Percentiles rank a stretch among this genome's conserved stretches.
phyloP scores from a whole-genome alignment of 23 tunicate species.

The Diplosoma virens region DNA sequence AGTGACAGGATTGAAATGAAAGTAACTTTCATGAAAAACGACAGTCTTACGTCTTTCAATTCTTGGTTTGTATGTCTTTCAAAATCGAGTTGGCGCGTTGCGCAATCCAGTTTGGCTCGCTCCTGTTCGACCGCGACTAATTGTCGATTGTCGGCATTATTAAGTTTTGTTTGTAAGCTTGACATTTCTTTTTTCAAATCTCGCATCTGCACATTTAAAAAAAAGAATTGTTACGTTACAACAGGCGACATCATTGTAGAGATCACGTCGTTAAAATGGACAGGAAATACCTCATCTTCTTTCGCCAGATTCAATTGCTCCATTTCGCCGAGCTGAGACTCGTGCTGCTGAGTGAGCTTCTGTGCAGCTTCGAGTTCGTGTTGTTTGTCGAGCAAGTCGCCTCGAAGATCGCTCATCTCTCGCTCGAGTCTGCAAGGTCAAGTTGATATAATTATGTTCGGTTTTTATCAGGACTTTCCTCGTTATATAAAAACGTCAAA shows the following conservation, averaged over 20 bases:
- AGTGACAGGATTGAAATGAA: too few species aligned
- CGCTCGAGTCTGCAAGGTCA: constrained; percentile 36
- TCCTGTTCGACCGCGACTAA: constrained; percentile 74
- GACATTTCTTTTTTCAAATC: constrained; percentile 52
- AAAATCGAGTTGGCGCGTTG: constrained; percentile 57
- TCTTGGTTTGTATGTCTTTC: constrained; percentile 49
- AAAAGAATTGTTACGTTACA: too few species aligned
- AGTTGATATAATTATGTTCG: too few species aligned
- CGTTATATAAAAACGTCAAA: too few species aligned
- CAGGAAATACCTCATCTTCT: constrained; percentile 53
- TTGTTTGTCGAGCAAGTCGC: constrained; percentile 48
- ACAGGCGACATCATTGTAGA: too few species aligned
- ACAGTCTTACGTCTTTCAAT: constrained; percentile 39
- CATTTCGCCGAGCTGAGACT: constrained; percentile 32
- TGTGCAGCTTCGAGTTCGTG: constrained; percentile 39
- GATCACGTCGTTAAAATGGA: too few species aligned
- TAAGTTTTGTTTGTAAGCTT: constrained; percentile 40
- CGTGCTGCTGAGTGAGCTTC: constrained; percentile 49
- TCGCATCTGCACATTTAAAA: neutral
- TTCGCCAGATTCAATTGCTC: constrained; percentile 22
- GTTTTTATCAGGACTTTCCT: too few species aligned
- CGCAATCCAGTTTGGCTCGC: constrained; percentile 38
- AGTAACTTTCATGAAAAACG: too few species aligned
- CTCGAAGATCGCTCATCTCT: constrained; percentile 34
- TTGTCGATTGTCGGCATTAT: constrained; percentile 36